Evolutionary conservation across 2,113 vertebrate species (phyloP).

Genomic region (Saguinus imperator): DNA sequence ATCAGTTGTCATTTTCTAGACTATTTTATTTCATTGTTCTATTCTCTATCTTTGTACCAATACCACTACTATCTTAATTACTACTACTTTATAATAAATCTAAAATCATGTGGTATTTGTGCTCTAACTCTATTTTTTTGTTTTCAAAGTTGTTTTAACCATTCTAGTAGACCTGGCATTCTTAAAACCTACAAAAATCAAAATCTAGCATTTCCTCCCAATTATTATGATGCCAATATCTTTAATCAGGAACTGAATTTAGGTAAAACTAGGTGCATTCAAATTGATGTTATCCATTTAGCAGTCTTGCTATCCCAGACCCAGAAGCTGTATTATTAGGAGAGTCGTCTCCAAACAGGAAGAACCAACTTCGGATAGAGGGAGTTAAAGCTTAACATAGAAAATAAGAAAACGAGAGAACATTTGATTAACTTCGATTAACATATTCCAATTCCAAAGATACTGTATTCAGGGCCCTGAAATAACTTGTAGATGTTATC

Average conservation of each 20-base stretch:
- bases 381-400: background rate
- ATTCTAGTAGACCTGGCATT: background rate
- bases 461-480: background rate
- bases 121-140: background rate
- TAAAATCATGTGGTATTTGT: background rate
- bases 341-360: background rate
- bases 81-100: background rate
- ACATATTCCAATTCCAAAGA: background rate
- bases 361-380: background rate
- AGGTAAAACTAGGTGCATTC: background rate
- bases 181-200: background rate
- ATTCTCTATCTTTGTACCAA: background rate
- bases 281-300: background rate
- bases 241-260: background rate
- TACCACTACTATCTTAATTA: background rate
- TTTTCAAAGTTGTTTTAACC: slow-evolving; percentile 11
- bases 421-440: background rate
- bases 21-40: background rate
- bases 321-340: background rate
- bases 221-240: background rate
- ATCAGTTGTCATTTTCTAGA: background rate
- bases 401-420: slow-evolving; percentile 28
- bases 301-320: background rate
- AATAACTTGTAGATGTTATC: background rate
- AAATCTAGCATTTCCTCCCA: background rate